Evolutionary conservation across 2,113 vertebrate species (phyloP).

Genomic region (Taxidea taxus): DNA sequence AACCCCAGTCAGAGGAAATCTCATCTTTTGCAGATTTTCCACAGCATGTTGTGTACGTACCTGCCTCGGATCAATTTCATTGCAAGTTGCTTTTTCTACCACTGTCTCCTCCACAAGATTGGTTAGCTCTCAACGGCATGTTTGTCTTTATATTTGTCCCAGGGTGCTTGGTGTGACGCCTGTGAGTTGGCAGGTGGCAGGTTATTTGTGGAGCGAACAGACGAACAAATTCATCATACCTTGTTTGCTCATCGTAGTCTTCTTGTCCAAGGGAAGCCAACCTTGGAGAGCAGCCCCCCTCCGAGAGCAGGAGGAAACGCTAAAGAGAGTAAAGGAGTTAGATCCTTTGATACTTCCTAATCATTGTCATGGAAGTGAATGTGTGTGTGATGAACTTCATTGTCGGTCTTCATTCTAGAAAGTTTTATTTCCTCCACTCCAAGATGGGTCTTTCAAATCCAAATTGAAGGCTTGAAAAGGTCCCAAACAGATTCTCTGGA

Average conservation of each 20-base stretch:
- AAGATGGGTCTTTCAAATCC: not conserved
- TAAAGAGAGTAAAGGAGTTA: not conserved
- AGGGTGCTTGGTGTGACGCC: not conserved
- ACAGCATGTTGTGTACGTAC: not conserved
- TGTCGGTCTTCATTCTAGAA: constrained; percentile 12
- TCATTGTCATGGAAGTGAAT: not conserved
- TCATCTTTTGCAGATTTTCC: not conserved
- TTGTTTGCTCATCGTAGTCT: not conserved
- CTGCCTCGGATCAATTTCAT: not conserved
- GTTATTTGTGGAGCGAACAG: not conserved
- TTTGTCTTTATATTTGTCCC: not conserved
- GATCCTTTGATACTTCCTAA: not conserved
- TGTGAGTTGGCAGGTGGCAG: not conserved
- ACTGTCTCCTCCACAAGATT: not conserved
- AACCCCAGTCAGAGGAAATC: not conserved
- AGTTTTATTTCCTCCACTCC: not conserved
- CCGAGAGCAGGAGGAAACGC: not conserved
- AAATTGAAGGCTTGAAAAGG: not conserved
- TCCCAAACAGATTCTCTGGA: not conserved
- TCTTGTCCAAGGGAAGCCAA: not conserved
- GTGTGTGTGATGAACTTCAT: not conserved
- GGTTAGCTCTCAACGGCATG: not conserved
- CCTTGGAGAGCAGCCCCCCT: not conserved
- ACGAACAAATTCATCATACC: not conserved
- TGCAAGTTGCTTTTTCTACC: not conserved